Evolutionary conservation across 2,888 invertebrate genomes (phyloP), one percentile per base, ranked within the genome.

Genomic region (Drosophila ustulata): DNA sequence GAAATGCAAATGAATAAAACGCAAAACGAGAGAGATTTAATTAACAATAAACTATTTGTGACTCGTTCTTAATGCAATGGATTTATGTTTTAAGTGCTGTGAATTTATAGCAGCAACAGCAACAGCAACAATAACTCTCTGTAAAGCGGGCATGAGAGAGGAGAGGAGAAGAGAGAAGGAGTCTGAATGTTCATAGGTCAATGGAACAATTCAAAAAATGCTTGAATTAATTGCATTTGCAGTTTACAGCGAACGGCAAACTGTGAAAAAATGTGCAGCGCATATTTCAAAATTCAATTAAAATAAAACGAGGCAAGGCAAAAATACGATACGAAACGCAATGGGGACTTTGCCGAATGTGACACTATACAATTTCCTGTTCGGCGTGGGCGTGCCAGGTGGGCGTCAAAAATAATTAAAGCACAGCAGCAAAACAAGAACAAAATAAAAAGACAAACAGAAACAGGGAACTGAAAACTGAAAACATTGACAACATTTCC

Each of bases 281-380:
- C 79, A 87, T 85, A 84, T 87, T 85, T 85, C 89, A 85, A 85
- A 85, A 84, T 85, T 85, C 84, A 89, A 89, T 85, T 89, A 85
- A 87, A 85, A 80, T 72, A 83, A 87, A 78, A 76, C 75, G 68
- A 73, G 82, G 70, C 49, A 39, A 49, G 51, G 51, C 11, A 25
- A 34, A 34, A 50, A 32, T 26, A 18, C 18, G 8, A 56, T 50
- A 43, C 11, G 63, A 26, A 56, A 30, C 34, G 26, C 28, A 55
- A 63, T 28, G n/a, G 43, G 43, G 37, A 52, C 37, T 18, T 18
- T 43, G 62, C 23, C 62, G 66, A 52, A 55, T 57, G 70, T 78
- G 81, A 82, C 86, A 88, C 84, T 73, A 74, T 86, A 71, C 83
- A 83, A 88, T 88, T 86, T 84, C 88, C 83, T 28, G 78, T 41